Percentiles rank a stretch among this genome's conserved stretches.
Conservation (phyloP, 2,113 vertebrate genomes). For the Stigmatopora argus region DNA sequence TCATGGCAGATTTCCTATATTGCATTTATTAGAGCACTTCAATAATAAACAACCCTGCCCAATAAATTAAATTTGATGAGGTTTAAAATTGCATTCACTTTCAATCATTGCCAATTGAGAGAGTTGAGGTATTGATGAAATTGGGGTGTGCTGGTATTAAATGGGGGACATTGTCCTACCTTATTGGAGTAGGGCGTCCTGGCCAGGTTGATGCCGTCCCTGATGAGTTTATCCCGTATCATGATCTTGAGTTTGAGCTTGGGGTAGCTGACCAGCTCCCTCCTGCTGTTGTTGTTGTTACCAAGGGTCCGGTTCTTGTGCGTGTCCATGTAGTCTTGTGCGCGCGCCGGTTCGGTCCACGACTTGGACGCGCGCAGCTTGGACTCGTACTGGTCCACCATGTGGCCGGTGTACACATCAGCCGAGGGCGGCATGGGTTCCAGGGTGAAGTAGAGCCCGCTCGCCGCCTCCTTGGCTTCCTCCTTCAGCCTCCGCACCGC, state of each 20-base stretch:
- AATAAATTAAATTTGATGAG: too few relatives aligned
- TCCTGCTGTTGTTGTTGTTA: conserved; percentile 64
- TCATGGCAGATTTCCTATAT: too few relatives aligned
- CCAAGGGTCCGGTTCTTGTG: conserved; percentile 70
- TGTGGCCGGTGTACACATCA: conserved; percentile 69
- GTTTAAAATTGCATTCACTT: neutral
- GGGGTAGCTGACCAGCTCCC: conserved; percentile 80
- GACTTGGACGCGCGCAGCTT: conserved; percentile 69
- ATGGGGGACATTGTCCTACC: conserved; percentile 68
- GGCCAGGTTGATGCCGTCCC: conserved; percentile 88
- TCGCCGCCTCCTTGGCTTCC: conserved; percentile 79
- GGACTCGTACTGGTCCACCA: conserved; percentile 71
- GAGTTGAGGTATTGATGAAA: neutral
- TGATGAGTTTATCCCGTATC: conserved; percentile 93
- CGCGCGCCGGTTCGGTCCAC: conserved; percentile 67
- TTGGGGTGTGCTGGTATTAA: neutral
- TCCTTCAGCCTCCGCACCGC: conserved; percentile 85
- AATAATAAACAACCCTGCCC: too few relatives aligned
- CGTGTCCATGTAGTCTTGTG: conserved; percentile 53
- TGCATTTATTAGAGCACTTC: too few relatives aligned
- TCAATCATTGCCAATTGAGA: neutral
- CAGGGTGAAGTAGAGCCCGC: conserved; percentile 90
- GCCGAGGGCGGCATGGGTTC: conserved; percentile 74
- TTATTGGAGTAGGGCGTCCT: conserved; percentile 88
- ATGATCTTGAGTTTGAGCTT: conserved; percentile 95